Conservation (phyloP, 2,113 vertebrate genomes). For the Chloroceryle aenea region DNA sequence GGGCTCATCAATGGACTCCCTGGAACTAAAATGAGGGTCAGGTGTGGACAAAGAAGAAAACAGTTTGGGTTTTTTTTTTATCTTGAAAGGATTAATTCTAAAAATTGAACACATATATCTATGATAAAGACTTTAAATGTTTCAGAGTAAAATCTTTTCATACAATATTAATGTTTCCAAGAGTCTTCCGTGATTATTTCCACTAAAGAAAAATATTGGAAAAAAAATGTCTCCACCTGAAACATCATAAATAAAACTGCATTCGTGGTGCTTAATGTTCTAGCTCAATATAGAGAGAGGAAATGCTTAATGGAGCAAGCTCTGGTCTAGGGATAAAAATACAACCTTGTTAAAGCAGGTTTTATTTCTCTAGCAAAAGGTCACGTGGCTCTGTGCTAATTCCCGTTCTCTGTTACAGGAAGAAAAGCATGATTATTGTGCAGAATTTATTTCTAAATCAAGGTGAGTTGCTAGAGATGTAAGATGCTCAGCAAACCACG, state of each 20-base stretch:
- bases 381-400: background rate
- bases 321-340: constrained; percentile 9
- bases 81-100: background rate
- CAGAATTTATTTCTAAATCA: constrained; percentile 48
- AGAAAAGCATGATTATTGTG: background rate
- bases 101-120: constrained; percentile 18
- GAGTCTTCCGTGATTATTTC: background rate
- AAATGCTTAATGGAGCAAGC: constrained; percentile 3
- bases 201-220: constrained; percentile 24
- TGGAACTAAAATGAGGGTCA: background rate
- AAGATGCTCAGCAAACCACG: constrained; percentile 26
- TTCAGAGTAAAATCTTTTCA: background rate
- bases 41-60: background rate
- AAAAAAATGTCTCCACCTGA: constrained; percentile 8
- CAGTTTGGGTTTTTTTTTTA: background rate
- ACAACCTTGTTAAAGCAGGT: background rate
- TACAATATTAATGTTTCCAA: constrained; percentile 1
- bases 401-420: constrained; percentile 28
- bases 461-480: constrained; percentile 25
- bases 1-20: background rate
- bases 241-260: constrained; percentile 37
- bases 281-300: background rate
- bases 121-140: constrained; percentile 42
- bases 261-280: background rate
- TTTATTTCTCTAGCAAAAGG: constrained; percentile 46